Evolutionary conservation across 2,797 vertebrate genomes (phyloP).

Genomic region (Thamnophis elegans): DNA sequence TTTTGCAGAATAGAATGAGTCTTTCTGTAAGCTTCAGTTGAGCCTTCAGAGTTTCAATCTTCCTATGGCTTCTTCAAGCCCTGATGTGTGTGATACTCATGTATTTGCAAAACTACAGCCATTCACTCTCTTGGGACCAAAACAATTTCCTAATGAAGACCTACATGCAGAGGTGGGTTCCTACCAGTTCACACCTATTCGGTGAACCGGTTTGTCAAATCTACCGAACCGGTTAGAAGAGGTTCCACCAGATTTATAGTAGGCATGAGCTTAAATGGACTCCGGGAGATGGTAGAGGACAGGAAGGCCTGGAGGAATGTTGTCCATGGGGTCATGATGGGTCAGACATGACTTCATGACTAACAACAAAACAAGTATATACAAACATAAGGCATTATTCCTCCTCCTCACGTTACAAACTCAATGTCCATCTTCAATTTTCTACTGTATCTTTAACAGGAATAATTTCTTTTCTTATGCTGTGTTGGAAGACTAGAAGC

Average conservation of each 20-base stretch:
- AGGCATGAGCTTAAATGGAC: too few species aligned
- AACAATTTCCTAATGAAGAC: background rate
- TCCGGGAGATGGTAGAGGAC: too few species aligned
- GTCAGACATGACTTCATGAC: too few species aligned
- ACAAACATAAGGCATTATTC: background rate
- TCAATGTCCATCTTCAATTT: background rate
- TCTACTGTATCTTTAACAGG: background rate
- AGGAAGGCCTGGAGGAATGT: too few species aligned
- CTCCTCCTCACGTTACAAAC: background rate
- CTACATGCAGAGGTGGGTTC: too few species aligned
- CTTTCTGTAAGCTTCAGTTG: conserved; percentile 23
- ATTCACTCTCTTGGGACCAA: background rate
- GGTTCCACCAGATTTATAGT: too few species aligned
- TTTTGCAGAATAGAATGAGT: conserved; percentile 26
- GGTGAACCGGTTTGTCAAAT: too few species aligned
- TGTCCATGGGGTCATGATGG: too few species aligned
- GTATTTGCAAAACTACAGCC: background rate
- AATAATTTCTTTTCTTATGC: background rate
- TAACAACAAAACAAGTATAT: background rate
- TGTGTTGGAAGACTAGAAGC: background rate
- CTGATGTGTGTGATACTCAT: background rate
- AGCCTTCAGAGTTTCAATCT: background rate
- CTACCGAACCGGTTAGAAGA: too few species aligned
- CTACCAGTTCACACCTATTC: too few species aligned
- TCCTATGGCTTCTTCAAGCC: background rate